phyloP scores from a whole-genome alignment of 2,797 vertebrate species.

The Remorina albescens region DNA sequence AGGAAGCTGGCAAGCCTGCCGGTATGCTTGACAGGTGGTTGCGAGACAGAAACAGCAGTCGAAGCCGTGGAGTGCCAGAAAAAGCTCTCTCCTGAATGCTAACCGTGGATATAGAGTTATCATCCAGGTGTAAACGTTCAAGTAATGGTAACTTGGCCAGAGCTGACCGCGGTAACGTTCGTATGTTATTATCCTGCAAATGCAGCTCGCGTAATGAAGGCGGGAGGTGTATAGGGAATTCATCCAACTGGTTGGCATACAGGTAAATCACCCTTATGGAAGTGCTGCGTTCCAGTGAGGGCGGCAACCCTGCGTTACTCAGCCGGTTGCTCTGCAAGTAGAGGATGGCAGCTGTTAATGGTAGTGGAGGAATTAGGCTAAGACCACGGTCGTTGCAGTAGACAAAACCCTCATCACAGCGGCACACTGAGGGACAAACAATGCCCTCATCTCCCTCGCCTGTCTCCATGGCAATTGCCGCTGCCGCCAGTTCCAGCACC shows the following conservation, averaged over 20 bases:
- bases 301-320: conserved; percentile 90
- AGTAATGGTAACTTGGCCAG: conserved; percentile 91
- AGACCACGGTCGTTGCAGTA: conserved; percentile 97
- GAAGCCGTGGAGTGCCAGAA: conserved; percentile 89
- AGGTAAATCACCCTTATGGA: conserved; percentile 92
- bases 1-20: conserved; percentile 89
- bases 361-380: conserved; percentile 91
- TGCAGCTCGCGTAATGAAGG: conserved; percentile 93
- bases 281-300: conserved; percentile 85
- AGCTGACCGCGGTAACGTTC: conserved; percentile 89
- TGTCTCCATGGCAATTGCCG: conserved; percentile 85
- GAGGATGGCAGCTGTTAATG: conserved; percentile 91
- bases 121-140: conserved; percentile 95
- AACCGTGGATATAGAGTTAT: conserved; percentile 96
- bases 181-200: conserved; percentile 96
- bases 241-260: conserved; percentile 94
- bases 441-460: conserved; percentile 85
- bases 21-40: conserved; percentile 97
- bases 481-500: conserved; percentile 88
- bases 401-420: conserved; percentile 93
- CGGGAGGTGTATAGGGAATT: conserved; percentile 91
- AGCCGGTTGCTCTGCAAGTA: conserved; percentile 98
- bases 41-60: conserved; percentile 92
- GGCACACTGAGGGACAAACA: conserved; percentile 91
- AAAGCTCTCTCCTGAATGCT: conserved; percentile 97